Conservation (phyloP, 2,888 invertebrate genomes). For the Brachylomia viminalis region DNA sequence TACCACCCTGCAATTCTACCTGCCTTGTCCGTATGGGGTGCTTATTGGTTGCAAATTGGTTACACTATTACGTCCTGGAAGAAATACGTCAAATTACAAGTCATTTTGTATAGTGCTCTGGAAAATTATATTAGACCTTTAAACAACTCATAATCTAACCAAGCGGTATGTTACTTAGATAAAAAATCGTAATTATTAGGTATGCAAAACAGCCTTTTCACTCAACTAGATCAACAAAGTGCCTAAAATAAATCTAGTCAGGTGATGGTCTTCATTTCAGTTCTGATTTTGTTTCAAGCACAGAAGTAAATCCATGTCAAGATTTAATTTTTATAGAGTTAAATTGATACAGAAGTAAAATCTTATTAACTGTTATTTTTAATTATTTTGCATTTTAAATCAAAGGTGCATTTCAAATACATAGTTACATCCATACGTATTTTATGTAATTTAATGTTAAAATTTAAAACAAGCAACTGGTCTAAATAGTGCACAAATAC, state of each 20-base stretch:
- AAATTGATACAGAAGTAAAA: background rate
- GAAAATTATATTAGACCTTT: background rate
- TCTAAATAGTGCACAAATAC: constrained; percentile 13
- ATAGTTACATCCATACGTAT: background rate
- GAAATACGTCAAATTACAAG: no score
- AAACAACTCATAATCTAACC: background rate
- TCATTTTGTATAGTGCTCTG: no score
- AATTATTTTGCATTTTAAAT: background rate
- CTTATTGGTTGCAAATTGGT: no score
- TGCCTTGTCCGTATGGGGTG: no score
- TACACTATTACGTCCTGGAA: no score
- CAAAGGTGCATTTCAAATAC: constrained; percentile 5
- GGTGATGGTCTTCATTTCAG: constrained; percentile 12
- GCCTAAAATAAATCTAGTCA: constrained; percentile 56
- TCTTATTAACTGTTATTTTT: background rate
- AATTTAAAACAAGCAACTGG: background rate
- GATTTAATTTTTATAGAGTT: background rate
- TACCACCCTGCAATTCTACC: no score
- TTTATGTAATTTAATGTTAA: background rate
- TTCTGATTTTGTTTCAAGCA: background rate
- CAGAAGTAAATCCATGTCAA: background rate
- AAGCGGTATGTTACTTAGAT: constrained; percentile 36
- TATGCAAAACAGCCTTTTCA: background rate
- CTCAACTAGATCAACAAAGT: constrained; percentile 36
- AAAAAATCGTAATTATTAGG: background rate